A percentile compares a stretch with the other conserved stretches of the same genome.
Evolutionary conservation across 2,797 vertebrate species (phyloP).

Genomic region (Danio kyathit): DNA sequence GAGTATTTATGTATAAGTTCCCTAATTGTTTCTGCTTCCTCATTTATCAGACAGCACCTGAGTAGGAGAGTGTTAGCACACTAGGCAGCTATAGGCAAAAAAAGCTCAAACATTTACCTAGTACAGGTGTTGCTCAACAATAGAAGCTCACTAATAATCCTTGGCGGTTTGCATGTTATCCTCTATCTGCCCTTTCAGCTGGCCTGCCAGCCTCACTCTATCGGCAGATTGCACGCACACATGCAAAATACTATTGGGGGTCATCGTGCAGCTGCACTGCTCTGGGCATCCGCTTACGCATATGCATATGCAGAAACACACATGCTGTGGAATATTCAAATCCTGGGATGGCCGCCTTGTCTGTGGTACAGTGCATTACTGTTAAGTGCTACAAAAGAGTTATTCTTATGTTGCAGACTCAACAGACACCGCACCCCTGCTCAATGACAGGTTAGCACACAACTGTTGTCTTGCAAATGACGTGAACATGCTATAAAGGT

Average conservation of each 20-base stretch:
- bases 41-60: conserved; percentile 42
- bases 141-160: conserved; percentile 22
- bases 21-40: conserved; percentile 9
- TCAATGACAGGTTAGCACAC: conserved; percentile 32
- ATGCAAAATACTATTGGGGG: conserved; percentile 65
- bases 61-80: conserved; percentile 2
- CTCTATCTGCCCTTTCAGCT: conserved; percentile 59
- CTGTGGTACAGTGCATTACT: conserved; percentile 48
- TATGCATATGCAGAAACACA: conserved; percentile 26
- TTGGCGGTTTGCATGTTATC: conserved; percentile 68
- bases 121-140: conserved; percentile 53
- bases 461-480: conserved; percentile 46
- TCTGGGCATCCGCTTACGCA: conserved; percentile 12
- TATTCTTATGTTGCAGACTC: conserved; percentile 40
- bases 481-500: neutral
- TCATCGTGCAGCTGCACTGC: conserved; percentile 36
- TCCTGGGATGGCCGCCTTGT: conserved; percentile 25
- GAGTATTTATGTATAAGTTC: neutral
- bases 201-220: conserved; percentile 18
- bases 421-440: neutral
- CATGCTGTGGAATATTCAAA: conserved; percentile 58
- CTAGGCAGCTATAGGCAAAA: conserved; percentile 60
- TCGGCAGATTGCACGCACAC: conserved; percentile 51
- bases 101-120: conserved; percentile 60
- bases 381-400: conserved; percentile 52